phyloP scores from a whole-genome alignment of 2,888 invertebrate genomes.

The Keiferia lycopersicella region DNA sequence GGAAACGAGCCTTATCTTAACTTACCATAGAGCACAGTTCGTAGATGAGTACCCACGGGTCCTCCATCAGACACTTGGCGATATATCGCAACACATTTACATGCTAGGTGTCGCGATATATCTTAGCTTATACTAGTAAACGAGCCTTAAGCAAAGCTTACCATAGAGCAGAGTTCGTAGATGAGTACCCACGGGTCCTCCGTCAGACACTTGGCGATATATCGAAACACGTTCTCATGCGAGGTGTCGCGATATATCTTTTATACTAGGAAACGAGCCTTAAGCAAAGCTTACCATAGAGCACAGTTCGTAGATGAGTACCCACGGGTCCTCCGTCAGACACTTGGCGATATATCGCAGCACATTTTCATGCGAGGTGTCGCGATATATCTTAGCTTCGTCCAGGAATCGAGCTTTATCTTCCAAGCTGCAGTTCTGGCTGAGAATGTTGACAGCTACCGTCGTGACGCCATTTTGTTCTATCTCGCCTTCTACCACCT shows the following conservation, averaged over 20 bases:
- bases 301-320: constrained; percentile 89
- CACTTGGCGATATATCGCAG: constrained; percentile 87
- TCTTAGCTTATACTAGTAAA: not conserved
- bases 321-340: constrained; percentile 89
- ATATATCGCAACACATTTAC: not conserved
- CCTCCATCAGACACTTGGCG: too few species aligned
- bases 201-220: constrained; percentile 88
- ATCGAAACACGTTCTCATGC: constrained; percentile 87
- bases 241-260: constrained; percentile 85
- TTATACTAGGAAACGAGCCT: constrained; percentile 90
- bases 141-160: constrained; percentile 43
- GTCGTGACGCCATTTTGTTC: constrained; percentile 67
- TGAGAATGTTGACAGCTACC: constrained; percentile 91
- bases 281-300: constrained; percentile 77
- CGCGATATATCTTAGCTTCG: constrained; percentile 87
- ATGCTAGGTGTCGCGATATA: not conserved
- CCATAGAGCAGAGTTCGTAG: constrained; percentile 87
- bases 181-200: constrained; percentile 89
- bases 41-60: not conserved
- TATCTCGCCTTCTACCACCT: constrained; percentile 91
- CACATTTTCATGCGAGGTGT: constrained; percentile 87
- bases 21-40: not conserved
- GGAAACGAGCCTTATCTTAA: not conserved
- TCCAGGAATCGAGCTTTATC: constrained; percentile 90
- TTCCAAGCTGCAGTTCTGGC: constrained; percentile 87